A percentile compares a stretch with the other conserved stretches of the same genome.
Conservation (phyloP, 2,797 vertebrate species). For the Lepidocolaptes lacrymiger region DNA sequence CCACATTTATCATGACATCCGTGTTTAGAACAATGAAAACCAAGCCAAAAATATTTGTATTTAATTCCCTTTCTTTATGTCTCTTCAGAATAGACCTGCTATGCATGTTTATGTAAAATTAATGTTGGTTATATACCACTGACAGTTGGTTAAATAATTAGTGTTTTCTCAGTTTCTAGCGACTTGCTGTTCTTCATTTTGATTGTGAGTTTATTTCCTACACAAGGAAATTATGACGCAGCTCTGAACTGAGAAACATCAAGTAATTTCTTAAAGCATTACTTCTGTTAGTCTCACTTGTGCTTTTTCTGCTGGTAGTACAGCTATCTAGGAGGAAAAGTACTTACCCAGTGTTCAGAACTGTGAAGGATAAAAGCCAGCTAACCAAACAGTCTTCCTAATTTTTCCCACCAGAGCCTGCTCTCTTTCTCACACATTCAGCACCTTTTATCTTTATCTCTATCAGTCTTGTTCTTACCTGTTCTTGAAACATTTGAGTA, state of each 20-base stretch:
- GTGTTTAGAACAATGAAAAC: background rate
- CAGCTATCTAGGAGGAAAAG: background rate
- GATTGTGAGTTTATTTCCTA: background rate
- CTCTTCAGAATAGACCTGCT: background rate
- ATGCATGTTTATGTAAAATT: background rate
- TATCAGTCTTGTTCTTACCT: background rate
- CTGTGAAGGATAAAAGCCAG: background rate
- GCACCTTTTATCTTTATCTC: background rate
- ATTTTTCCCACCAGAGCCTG: background rate
- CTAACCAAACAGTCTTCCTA: background rate
- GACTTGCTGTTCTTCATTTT: background rate
- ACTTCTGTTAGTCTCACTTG: background rate
- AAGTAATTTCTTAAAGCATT: background rate
- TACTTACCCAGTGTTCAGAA: background rate
- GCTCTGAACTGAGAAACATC: background rate
- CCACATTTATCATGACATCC: background rate
- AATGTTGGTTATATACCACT: background rate
- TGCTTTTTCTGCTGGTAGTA: background rate
- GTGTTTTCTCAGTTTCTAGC: background rate
- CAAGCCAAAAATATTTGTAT: background rate
- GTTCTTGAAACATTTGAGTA: background rate
- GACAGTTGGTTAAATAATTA: conserved; percentile 4
- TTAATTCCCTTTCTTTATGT: background rate
- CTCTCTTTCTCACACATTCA: background rate
- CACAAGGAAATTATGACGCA: background rate